Evolutionary conservation across 2,888 invertebrate species (phyloP).

Genomic region (Drosophila formosana): DNA sequence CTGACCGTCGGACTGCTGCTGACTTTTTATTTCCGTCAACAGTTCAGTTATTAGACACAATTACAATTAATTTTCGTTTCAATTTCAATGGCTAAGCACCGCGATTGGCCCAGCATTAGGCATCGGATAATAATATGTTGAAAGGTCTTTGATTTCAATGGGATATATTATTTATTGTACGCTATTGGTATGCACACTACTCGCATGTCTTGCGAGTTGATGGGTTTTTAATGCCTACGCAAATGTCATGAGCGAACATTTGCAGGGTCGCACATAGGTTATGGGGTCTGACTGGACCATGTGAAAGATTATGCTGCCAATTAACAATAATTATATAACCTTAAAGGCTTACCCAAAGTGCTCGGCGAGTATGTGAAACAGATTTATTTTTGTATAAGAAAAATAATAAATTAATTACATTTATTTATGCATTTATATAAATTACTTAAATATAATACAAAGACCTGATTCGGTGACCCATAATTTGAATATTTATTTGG

Average conservation of each 20-base stretch:
- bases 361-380: background rate
- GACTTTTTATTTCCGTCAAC: constrained; percentile 70
- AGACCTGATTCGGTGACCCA: constrained; percentile 48
- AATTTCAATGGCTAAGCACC: constrained; percentile 50
- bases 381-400: background rate
- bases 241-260: constrained; percentile 75
- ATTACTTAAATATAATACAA: constrained; percentile 7
- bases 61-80: constrained; percentile 73
- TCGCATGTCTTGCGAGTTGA: constrained; percentile 45
- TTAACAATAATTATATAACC: constrained; percentile 18
- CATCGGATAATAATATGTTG: constrained; percentile 37
- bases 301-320: constrained; percentile 28
- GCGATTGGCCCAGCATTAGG: constrained; percentile 28
- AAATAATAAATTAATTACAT: constrained; percentile 1
- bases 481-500: constrained; percentile 15
- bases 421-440: constrained; percentile 1
- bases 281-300: constrained; percentile 25
- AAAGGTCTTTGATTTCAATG: constrained; percentile 67
- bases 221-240: constrained; percentile 67
- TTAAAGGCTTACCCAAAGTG: background rate
- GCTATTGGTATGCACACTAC: background rate
- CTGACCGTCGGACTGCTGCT: constrained; percentile 14
- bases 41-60: constrained; percentile 75
- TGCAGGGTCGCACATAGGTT: constrained; percentile 61
- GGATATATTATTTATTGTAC: constrained; percentile 16